Percentiles rank a stretch among this genome's conserved stretches.
phyloP scores from a whole-genome alignment of 2,113 vertebrate species.

The Steatornis caripensis region DNA sequence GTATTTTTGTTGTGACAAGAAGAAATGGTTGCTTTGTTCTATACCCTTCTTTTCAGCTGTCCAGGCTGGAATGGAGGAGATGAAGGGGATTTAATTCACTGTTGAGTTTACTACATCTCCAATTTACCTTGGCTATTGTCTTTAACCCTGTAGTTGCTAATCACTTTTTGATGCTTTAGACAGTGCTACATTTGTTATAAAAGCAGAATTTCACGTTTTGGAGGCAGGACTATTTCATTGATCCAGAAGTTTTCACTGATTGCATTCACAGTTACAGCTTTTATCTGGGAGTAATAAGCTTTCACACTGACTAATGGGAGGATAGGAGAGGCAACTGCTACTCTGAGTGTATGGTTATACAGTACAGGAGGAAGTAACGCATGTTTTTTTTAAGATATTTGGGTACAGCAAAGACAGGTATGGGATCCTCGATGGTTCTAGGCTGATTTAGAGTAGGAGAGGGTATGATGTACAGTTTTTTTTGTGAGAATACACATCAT shows the following conservation, averaged over 20 bases:
- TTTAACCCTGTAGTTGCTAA: background rate
- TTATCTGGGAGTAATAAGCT: background rate
- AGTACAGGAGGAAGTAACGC: background rate
- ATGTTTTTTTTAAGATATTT: background rate
- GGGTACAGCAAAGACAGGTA: background rate
- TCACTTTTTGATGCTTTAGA: background rate
- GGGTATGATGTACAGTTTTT: background rate
- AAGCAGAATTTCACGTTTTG: background rate
- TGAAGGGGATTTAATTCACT: background rate
- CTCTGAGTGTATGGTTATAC: background rate
- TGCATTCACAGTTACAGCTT: background rate
- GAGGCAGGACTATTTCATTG: background rate
- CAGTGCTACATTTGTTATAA: background rate
- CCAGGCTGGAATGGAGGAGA: background rate
- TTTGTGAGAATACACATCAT: background rate
- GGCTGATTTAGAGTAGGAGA: background rate
- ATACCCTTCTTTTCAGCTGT: background rate
- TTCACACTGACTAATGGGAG: background rate
- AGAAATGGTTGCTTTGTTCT: background rate
- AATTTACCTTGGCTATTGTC: background rate
- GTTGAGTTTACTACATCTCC: background rate
- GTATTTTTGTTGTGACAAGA: background rate
- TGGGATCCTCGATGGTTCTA: background rate
- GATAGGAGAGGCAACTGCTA: background rate
- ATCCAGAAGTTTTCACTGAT: background rate